Evolutionary conservation across 2,113 vertebrate species (phyloP).

Genomic region (Protobothrops mucrosquamatus): DNA sequence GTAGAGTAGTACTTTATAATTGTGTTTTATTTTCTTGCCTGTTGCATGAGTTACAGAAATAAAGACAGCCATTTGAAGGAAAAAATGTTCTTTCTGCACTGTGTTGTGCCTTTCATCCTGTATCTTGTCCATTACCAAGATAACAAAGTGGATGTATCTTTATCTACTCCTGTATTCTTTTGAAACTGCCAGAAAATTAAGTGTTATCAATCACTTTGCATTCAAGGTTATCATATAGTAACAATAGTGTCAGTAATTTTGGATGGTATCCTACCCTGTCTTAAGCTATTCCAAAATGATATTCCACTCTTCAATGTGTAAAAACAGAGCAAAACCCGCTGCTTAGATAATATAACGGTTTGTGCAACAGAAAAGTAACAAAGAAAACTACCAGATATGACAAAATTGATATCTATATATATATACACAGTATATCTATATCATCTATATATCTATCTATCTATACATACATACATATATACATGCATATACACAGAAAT

Average conservation of each 20-base stretch:
- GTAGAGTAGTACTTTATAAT: background rate
- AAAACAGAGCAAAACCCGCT: slow-evolving; percentile 27
- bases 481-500: too few species aligned
- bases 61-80: background rate
- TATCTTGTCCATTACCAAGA: background rate
- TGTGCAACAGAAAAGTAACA: background rate
- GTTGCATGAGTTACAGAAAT: background rate
- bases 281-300: background rate
- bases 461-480: too few species aligned
- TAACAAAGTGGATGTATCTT: background rate
- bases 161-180: background rate
- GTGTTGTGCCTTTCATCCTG: background rate
- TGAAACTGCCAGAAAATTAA: background rate
- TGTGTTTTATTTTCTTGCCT: background rate
- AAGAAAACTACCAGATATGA: slow-evolving; percentile 8
- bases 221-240: background rate
- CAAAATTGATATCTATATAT: background rate
- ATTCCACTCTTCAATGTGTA: slow-evolving; percentile 7
- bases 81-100: background rate
- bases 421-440: too few species aligned
- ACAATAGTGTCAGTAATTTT: slow-evolving; percentile 6
- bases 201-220: slow-evolving; percentile 18
- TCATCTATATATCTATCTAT: too few species aligned
- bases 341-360: background rate
- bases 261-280: background rate